Evolutionary conservation across 1,140 invertebrate species (phyloP).

Genomic region (Zaprionus vittiger): DNA sequence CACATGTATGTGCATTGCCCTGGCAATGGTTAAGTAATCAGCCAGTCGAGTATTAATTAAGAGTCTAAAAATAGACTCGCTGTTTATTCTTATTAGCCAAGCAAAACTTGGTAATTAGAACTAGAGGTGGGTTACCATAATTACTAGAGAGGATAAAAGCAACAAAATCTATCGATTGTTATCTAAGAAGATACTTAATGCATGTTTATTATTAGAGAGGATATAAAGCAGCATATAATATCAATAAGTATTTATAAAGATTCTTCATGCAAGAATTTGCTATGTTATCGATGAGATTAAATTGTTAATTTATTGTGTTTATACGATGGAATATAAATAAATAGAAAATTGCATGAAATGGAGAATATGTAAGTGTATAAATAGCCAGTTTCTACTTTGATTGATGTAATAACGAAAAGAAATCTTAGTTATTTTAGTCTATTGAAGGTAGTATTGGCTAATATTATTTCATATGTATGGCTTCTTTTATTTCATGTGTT

Average conservation of each 20-base stretch:
- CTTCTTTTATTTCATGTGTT: no score
- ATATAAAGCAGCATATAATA: not conserved
- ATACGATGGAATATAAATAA: no score
- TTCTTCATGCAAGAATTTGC: not conserved
- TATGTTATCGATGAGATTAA: not conserved
- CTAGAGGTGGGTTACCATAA: not conserved
- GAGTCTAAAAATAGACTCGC: not conserved
- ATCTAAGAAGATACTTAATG: no score
- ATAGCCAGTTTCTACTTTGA: no score
- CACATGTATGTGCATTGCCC: not conserved
- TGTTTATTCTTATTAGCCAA: not conserved
- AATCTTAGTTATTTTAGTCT: no score
- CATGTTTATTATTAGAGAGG: not conserved
- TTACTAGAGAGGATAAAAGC: not conserved
- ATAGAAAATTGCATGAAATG: no score
- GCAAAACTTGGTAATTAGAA: not conserved
- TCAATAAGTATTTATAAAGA: not conserved
- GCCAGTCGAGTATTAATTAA: not conserved
- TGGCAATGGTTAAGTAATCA: slow-evolving; percentile 11
- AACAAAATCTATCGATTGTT: not conserved
- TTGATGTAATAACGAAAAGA: no score
- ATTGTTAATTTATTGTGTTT: not conserved
- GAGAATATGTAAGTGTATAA: no score
- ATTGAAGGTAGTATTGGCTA: no score
- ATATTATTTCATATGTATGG: no score